Evolutionary conservation across 2,113 vertebrate genomes (phyloP), one percentile per base, ranked within the genome.

Genomic region (Equus przewalskii): DNA sequence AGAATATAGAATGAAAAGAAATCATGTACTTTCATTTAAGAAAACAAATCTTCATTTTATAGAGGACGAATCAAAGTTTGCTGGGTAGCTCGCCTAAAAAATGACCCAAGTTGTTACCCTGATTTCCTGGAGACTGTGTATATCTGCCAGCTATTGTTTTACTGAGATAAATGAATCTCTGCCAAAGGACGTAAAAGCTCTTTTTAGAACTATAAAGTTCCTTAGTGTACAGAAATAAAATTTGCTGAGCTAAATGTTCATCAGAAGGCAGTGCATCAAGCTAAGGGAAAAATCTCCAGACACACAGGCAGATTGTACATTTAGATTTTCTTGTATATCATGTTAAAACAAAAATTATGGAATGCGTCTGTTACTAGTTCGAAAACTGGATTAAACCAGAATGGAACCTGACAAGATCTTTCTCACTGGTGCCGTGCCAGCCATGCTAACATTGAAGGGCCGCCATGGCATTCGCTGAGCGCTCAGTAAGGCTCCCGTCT

Each of bases 131-230:
- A 97, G 95, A 96, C 89, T 73, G 70, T 94, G 56, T 91, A 6
- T 95, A 96, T 94, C 86, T 90, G 86, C 96, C 89, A 97, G 93
- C 95, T 92, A 92, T 98, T 97, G 97, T 98, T 97, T 95, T 89
- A 92, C 92, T 97, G 85, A 96, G 95, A 91, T 94, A 73, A 78
- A 94, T 90, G 97, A 97, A 90, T 97, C 81, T 18, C 80, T 91
- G 95, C 96, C 96, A 96, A 88, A 98, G 96, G 72, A 96, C 97
- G 95, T 97, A 91, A 95, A 97, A 94, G 89, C 75, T 96, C 87
- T 96, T 94, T 94, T 97, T 62, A 97, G 82, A 97, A 94, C 78
- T 93, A 89, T 97, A 91, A 96, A 97, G 95, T 97, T 95, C 85
- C 97, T 97, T 82, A 83, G 91, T 76, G 93, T 84, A 96, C 85